Conservation (phyloP, 2,113 vertebrate species). For the Lethenteron reissneri region DNA sequence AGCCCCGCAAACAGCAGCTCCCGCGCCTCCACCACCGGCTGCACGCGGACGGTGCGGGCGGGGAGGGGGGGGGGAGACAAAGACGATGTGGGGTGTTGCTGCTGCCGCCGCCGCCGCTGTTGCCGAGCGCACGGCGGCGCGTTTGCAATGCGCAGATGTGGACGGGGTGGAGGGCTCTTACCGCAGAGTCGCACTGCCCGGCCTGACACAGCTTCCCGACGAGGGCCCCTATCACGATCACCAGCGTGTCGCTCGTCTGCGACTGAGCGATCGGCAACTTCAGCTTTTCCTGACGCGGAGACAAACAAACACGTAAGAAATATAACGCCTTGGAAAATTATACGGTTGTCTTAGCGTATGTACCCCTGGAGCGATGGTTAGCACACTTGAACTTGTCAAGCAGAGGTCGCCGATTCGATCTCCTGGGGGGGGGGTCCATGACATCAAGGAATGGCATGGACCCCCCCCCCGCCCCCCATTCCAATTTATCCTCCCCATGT, state of each 20-base stretch:
- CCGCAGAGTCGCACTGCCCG: conserved; percentile 51
- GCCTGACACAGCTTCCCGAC: conserved; percentile 57
- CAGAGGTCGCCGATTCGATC: no score
- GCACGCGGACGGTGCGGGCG: conserved; percentile 9
- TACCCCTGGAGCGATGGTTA: no score
- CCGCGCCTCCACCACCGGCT: conserved; percentile 57
- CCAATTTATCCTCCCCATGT: no score
- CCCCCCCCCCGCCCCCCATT: no score
- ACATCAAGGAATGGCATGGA: no score
- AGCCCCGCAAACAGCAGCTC: conserved; percentile 50
- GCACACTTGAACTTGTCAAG: no score
- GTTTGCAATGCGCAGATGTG: no score
- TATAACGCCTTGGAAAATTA: no score
- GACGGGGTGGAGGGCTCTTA: conserved; percentile 21
- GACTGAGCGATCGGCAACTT: conserved; percentile 41
- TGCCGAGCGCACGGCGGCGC: no score
- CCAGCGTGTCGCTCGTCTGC: conserved; percentile 63
- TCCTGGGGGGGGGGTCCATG: no score
- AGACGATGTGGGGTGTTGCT: neutral
- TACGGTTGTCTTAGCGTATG: no score
- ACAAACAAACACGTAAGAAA: no score
- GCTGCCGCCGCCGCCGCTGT: neutral
- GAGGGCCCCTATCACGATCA: conserved; percentile 65
- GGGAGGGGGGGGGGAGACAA: conserved; percentile 6
- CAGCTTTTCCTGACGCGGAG: conserved; percentile 21